These are phyloP conservation scores for Clavelina lepadiformis DNA, from an alignment of 23 tunicate genomes.

Conservation along the genomic window DNA sequence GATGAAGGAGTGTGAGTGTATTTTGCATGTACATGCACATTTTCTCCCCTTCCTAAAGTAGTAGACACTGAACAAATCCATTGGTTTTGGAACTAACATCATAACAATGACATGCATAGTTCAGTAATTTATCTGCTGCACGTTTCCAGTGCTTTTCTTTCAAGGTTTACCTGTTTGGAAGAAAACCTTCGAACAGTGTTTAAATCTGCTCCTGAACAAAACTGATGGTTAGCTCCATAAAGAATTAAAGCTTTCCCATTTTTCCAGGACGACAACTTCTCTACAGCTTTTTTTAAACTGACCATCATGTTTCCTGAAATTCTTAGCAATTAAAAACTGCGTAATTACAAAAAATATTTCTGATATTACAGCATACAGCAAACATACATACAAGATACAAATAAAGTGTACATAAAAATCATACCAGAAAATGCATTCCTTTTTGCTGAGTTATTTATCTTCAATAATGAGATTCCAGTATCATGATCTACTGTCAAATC, in stretches of 20 bases:
- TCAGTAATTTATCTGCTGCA: too few species aligned
- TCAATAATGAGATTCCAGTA: conserved; percentile 18
- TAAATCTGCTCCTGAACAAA: conserved; percentile 65
- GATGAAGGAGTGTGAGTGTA: conserved; percentile 32
- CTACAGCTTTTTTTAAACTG: conserved; percentile 29
- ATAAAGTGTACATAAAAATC: too few species aligned
- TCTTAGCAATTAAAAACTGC: background rate
- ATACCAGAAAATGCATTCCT: conserved; percentile 49
- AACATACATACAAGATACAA: too few species aligned
- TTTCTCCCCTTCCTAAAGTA: conserved; percentile 38
- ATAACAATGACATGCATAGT: too few species aligned
- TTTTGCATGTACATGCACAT: conserved; percentile 85
- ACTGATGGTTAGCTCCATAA: conserved; percentile 29
- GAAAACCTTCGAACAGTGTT: conserved; percentile 13
- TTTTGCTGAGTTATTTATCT: conserved; percentile 34
- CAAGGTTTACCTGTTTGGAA: conserved; percentile 11
- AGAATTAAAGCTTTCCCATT: conserved; percentile 40
- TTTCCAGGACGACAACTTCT: conserved; percentile 24
- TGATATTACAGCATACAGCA: too few species aligned
- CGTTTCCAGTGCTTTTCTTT: too few species aligned
- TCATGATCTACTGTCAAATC: conserved; percentile 13
- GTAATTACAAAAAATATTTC: too few species aligned
- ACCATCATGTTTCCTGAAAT: conserved; percentile 52
- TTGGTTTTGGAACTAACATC: background rate
- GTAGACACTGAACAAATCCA: background rate